Percentiles rank a stretch among this genome's conserved stretches.
Conservation (phyloP, 2,113 vertebrate species). For the Trichomycterus rosablanca region DNA sequence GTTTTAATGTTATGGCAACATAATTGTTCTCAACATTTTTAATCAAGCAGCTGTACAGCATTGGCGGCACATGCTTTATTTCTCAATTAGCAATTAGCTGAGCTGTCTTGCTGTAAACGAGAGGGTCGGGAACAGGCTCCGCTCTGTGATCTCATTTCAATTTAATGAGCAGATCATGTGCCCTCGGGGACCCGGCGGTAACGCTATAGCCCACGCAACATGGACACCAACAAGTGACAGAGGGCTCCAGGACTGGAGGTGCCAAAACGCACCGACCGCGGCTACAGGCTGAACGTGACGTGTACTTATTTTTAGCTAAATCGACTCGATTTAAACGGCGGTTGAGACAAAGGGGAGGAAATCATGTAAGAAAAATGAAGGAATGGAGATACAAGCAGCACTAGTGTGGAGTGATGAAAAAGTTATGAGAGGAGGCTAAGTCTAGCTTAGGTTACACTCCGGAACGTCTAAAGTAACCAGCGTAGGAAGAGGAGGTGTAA, state of each 20-base stretch:
- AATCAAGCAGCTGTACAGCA: no score
- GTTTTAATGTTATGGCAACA: no score
- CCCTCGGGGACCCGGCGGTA: constrained; percentile 49
- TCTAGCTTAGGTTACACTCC: constrained; percentile 69
- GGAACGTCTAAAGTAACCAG: constrained; percentile 51
- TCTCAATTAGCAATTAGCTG: background rate
- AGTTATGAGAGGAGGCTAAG: constrained; percentile 67
- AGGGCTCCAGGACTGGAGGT: background rate
- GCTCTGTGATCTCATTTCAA: constrained; percentile 56
- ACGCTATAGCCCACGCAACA: constrained; percentile 50
- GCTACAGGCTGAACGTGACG: no score
- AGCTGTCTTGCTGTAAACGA: constrained; percentile 46
- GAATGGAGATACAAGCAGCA: constrained; percentile 1
- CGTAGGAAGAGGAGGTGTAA: constrained; percentile 35
- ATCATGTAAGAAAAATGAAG: background rate
- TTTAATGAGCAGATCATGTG: constrained; percentile 52
- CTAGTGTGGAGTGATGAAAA: constrained; percentile 59
- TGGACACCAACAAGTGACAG: constrained; percentile 21
- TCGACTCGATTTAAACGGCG: no score
- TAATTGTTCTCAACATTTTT: no score
- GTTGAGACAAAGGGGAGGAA: no score
- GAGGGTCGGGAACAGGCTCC: constrained; percentile 46
- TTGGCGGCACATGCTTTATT: no score
- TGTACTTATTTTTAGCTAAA: no score
- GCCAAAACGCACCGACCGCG: no score